phyloP scores from a whole-genome alignment of 2,888 invertebrate genomes.

The Erebia aethiops region DNA sequence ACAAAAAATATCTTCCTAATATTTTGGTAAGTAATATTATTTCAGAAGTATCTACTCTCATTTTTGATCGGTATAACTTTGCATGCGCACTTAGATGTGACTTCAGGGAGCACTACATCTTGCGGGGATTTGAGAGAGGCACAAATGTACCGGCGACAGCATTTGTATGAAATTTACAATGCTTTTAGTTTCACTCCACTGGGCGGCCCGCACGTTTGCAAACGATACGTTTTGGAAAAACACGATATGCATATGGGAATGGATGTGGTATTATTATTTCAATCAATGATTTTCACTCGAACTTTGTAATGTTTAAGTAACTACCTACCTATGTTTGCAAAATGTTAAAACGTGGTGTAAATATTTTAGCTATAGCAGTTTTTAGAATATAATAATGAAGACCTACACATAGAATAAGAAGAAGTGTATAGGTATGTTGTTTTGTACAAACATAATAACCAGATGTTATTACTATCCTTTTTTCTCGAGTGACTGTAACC shows the following conservation, averaged over 20 bases:
- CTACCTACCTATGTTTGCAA: no score
- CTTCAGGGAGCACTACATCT: slow-evolving; percentile 58
- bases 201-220: slow-evolving; percentile 63
- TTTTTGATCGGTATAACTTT: neutral
- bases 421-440: no score
- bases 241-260: slow-evolving; percentile 25
- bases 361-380: no score
- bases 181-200: slow-evolving; percentile 78
- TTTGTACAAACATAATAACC: no score
- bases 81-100: slow-evolving; percentile 35
- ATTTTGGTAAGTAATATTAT: neutral
- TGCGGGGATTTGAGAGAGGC: slow-evolving; percentile 44
- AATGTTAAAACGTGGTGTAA: no score
- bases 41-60: neutral
- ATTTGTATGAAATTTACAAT: slow-evolving; percentile 74
- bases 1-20: neutral
- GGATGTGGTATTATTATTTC: slow-evolving; percentile 46
- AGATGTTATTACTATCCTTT: no score
- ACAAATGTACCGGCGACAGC: slow-evolving; percentile 50
- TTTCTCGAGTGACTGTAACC: no score
- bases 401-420: no score
- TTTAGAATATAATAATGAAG: no score
- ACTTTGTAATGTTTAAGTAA: no score
- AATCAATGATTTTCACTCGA: neutral
- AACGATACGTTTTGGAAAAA: slow-evolving; percentile 56